Evolutionary conservation across 2,113 vertebrate genomes (phyloP), one percentile per base, ranked within the genome.

Genomic region (Poeciliopsis retropinna): DNA sequence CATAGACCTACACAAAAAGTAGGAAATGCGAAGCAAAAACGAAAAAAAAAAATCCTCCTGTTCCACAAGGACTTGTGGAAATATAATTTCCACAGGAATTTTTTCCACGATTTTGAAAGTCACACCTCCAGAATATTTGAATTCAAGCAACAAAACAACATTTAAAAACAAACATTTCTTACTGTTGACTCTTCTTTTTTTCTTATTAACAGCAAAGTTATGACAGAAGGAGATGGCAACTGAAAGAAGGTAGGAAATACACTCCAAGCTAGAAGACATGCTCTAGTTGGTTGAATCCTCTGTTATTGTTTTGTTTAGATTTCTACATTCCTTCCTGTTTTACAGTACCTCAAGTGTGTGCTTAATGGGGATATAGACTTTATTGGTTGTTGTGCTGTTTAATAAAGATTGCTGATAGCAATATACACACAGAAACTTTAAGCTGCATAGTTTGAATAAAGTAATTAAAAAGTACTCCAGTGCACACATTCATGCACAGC

Each of bases 161-260:
- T 25, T 19, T 14, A 28, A 34, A n/a, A n/a, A 66, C 57, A 68
- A 57, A n/a, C 44, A 60, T 62, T 3, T 29, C 17, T 32, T 39
- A 62, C 6, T 60, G 30, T 25, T 39, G 15, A 60, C 41, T 39
- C 75, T 2, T 11, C 2, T 31, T 62, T 67, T 67, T 41, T 31
- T 61, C 73, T 30, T 31, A 44, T 61, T 39, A 67, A 85, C 47
- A 75, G 80, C 73, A 37, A 37, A 80, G 61, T 67, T 80, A 66
- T 44, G 57, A 60, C 78, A 81, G 74, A 71, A 80, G 30, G 68
- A 64, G 65, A 75, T 84, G 72, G 79, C 80, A 81, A 69, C 76
- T 73, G 30, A 84, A 81, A 82, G 78, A 82, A 81, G 71, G 75
- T 81, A 82, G 79, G 64, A 82, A 80, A 71, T 19, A 70, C 66